Evolutionary conservation across 2,113 vertebrate genomes (phyloP).

Genomic region (Piaya cayana): DNA sequence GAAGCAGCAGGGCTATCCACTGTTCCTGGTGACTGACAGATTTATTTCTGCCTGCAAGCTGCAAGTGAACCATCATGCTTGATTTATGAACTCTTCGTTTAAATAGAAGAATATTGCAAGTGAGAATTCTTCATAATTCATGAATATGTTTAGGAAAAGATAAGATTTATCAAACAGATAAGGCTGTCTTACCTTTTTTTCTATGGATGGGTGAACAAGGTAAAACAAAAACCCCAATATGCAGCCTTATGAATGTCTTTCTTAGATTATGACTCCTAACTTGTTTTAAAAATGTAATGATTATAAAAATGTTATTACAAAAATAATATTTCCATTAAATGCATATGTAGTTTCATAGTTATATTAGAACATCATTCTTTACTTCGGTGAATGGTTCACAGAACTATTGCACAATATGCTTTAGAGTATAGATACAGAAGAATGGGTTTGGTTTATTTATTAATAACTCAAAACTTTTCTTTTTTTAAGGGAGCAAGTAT

Average conservation of each 20-base stretch:
- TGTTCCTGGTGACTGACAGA: background rate
- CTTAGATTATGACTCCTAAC: background rate
- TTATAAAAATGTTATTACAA: background rate
- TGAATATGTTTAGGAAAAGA: background rate
- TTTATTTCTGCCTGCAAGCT: background rate
- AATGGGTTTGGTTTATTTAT: background rate
- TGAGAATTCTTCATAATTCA: background rate
- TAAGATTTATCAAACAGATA: background rate
- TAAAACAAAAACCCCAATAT: background rate
- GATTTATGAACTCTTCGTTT: background rate
- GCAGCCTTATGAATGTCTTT: background rate
- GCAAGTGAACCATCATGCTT: background rate
- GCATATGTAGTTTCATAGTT: background rate
- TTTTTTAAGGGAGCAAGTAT: constrained; percentile 86
- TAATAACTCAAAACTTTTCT: background rate
- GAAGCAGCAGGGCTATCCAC: background rate
- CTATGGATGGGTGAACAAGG: background rate
- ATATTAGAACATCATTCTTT: background rate
- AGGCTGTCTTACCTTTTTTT: background rate
- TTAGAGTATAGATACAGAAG: background rate
- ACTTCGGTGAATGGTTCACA: background rate
- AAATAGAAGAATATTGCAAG: background rate
- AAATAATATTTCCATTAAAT: background rate
- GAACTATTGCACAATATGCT: background rate
- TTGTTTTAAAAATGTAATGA: background rate